These are phyloP conservation scores for Cataglyphis hispanica DNA, from an alignment of 1,140 invertebrate genomes.

Conservation along the genomic window DNA sequence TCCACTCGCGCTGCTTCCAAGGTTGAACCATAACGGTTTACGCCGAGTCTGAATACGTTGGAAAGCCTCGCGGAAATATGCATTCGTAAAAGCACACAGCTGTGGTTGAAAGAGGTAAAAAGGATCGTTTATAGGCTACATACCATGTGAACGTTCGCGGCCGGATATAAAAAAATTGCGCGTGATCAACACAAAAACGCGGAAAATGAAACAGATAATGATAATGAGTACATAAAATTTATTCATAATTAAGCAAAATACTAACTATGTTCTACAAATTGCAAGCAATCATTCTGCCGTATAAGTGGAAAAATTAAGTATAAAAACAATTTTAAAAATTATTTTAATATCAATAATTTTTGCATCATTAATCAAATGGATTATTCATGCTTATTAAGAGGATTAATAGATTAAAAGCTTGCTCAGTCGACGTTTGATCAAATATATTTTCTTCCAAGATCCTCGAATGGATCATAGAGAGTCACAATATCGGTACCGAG, in stretches of 20 bases:
- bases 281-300: not conserved
- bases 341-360: too few species aligned
- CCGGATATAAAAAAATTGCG: not conserved
- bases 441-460: not conserved
- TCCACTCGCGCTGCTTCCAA: slow-evolving; percentile 35
- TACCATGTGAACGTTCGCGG: not conserved
- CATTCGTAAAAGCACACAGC: not conserved
- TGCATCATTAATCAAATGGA: too few species aligned
- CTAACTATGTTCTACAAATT: not conserved
- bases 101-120: slow-evolving; percentile 11
- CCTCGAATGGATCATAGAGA: slow-evolving; percentile 31
- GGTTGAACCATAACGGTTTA: slow-evolving; percentile 58
- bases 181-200: not conserved
- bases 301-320: too few species aligned
- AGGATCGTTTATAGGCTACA: not conserved
- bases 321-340: too few species aligned
- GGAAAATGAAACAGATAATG: not conserved
- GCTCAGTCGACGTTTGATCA: not conserved
- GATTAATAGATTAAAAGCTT: not conserved
- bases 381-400: too few species aligned
- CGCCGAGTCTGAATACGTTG: slow-evolving; percentile 1
- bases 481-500: slow-evolving; percentile 10
- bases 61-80: slow-evolving; percentile 32
- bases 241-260: not conserved
- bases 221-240: not conserved